Base-by-base conservation (phyloP, 2,888 invertebrate genomes). In the Liopterus haemorrhoidalis region DNA sequence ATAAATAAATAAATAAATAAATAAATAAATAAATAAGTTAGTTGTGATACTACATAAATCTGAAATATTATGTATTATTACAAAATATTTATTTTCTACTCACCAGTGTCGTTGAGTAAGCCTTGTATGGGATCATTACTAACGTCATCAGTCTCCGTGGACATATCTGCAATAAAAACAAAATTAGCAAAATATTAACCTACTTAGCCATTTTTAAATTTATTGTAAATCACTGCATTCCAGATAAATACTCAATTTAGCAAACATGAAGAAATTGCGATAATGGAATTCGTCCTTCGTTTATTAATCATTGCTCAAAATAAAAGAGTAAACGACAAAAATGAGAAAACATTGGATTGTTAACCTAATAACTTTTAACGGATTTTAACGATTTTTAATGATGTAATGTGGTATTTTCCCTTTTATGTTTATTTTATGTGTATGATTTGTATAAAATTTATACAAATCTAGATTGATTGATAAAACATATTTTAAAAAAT, bases 61-160 rank as follows among this genome's bases (percentile, higher is more conserved):
- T n/a, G n/a, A n/a, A n/a, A n/a, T n/a, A n/a, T n/a, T n/a, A n/a
- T n/a, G n/a, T n/a, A n/a, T n/a, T n/a, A n/a, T n/a, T n/a, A n/a
- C n/a, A n/a, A n/a, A n/a, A n/a, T n/a, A n/a, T n/a, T n/a, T 47
- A 37, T 25, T 28, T 8, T 28, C 49, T 48, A 58, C 69, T 70
- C 61, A 78, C 78, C 77, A 54, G 78, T 78, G 62, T 77, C 77
- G 66, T 78, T 78, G 68, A 77, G 75, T 55, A 76, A 66, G 53
- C 72, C 74, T 64, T 75, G 76, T 63, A 76, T 75, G 59, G 62
- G 55, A 37, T 77, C 77, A 64, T 76, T 75, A 64, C 72, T 75
- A 68, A 74, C 72, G 67, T 74, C 75, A 69, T 76, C 76, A 66
- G 75, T 72, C 70, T 78, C 76, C 65, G 76, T 73, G 69, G 78